These are phyloP conservation scores for Spilarctia lutea DNA, from an alignment of 2,888 invertebrate species.

Conservation along the genomic window DNA sequence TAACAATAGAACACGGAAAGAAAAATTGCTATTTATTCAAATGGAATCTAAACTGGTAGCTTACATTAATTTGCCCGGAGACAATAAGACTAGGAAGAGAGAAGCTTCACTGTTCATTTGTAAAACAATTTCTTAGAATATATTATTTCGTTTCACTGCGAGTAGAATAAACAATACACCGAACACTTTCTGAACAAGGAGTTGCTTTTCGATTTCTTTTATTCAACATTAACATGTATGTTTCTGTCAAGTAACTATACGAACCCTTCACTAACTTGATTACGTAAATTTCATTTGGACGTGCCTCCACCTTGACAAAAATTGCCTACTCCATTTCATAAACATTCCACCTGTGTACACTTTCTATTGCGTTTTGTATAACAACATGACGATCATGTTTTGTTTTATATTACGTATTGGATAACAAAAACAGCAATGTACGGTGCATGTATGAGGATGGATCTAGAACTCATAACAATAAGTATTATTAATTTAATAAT, in stretches of 20 bases:
- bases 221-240: not conserved
- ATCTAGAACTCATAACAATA: too few relatives aligned
- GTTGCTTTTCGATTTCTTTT: not conserved
- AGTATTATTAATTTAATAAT: too few relatives aligned
- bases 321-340: not conserved
- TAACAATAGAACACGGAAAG: too few relatives aligned
- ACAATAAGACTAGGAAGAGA: not conserved
- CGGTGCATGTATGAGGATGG: not conserved
- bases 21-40: not conserved
- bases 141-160: not conserved
- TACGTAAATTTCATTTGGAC: not conserved
- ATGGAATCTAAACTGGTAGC: not conserved
- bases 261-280: constrained; percentile 6
- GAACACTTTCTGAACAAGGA: not conserved
- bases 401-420: not conserved
- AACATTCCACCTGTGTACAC: constrained; percentile 1
- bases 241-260: not conserved
- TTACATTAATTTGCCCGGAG: not conserved
- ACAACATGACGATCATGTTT: constrained; percentile 8
- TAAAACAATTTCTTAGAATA: not conserved
- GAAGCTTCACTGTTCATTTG: not conserved
- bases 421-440: not conserved
- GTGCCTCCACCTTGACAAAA: not conserved
- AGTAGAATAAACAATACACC: not conserved
- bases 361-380: constrained; percentile 1